phyloP scores from a whole-genome alignment of 2,888 invertebrate species.

The Eretmocerus hayati region DNA sequence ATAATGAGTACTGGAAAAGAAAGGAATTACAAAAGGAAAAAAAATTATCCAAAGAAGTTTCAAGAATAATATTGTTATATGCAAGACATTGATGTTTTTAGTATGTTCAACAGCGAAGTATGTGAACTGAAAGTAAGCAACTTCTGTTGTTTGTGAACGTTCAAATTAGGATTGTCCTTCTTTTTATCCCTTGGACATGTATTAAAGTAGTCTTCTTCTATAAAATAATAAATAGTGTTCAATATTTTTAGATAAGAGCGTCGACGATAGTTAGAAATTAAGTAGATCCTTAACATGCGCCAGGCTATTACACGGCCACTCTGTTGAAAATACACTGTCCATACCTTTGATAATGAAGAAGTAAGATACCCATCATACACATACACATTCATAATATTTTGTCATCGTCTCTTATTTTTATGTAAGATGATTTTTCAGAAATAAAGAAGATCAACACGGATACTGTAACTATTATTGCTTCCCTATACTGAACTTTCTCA shows the following conservation, averaged over 20 bases:
- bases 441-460: constrained; percentile 18
- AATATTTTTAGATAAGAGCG: constrained; percentile 17
- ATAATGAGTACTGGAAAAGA: too few species aligned
- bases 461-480: too few species aligned
- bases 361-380: too few species aligned
- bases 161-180: background rate
- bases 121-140: constrained; percentile 13
- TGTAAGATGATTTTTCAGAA: constrained; percentile 20
- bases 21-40: constrained; percentile 7
- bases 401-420: constrained; percentile 19
- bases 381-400: constrained; percentile 15
- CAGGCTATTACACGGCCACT: constrained; percentile 13
- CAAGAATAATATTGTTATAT: constrained; percentile 10
- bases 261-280: constrained; percentile 12
- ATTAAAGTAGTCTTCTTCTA: constrained; percentile 8
- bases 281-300: constrained; percentile 16
- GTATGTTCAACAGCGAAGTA: constrained; percentile 14
- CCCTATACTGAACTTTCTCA: too few species aligned
- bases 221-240: constrained; percentile 5
- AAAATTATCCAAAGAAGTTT: constrained; percentile 10
- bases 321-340: constrained; percentile 20
- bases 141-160: constrained; percentile 8
- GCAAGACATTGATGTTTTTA: constrained; percentile 13
- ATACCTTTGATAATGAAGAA: constrained; percentile 18
- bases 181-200: constrained; percentile 9